Conservation (phyloP, 1,140 invertebrate genomes). For the Drosophila lacteicornis region DNA sequence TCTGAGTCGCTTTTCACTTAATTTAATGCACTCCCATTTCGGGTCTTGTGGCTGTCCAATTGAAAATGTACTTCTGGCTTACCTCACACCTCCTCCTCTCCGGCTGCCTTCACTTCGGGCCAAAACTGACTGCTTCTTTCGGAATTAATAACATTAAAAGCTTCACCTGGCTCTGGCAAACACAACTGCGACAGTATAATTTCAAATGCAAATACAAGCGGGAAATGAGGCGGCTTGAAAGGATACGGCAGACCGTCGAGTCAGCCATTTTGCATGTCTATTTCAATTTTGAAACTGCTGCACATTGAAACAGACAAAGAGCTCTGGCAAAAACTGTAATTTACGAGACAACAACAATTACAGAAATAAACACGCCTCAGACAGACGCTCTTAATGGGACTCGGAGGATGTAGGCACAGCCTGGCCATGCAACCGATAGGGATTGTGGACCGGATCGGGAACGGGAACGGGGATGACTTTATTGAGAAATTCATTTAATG, state of each 20-base stretch:
- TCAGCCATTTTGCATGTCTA: constrained; percentile 54
- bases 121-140: constrained; percentile 8
- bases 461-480: constrained; percentile 47
- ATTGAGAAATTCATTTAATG: constrained; percentile 65
- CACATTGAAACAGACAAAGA: constrained; percentile 29
- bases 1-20: constrained; percentile 7
- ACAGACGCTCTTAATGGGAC: constrained; percentile 38
- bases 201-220: constrained; percentile 45
- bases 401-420: constrained; percentile 44
- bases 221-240: constrained; percentile 15
- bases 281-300: constrained; percentile 37
- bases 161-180: constrained; percentile 37
- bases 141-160: constrained; percentile 57
- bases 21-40: constrained; percentile 30
- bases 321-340: constrained; percentile 50
- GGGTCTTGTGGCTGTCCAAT: constrained; percentile 15
- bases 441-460: not conserved
- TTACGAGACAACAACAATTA: constrained; percentile 63
- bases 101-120: not conserved
- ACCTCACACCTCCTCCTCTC: not conserved
- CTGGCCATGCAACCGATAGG: not conserved
- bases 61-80: constrained; percentile 30
- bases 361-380: constrained; percentile 49
- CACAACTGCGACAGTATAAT: constrained; percentile 39
- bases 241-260: constrained; percentile 8